A percentile compares a stretch with the other conserved stretches of the same genome.
These are phyloP conservation scores for Siphlonurus alternatus DNA, from an alignment of 2,888 invertebrate genomes.

Conservation along the genomic window DNA sequence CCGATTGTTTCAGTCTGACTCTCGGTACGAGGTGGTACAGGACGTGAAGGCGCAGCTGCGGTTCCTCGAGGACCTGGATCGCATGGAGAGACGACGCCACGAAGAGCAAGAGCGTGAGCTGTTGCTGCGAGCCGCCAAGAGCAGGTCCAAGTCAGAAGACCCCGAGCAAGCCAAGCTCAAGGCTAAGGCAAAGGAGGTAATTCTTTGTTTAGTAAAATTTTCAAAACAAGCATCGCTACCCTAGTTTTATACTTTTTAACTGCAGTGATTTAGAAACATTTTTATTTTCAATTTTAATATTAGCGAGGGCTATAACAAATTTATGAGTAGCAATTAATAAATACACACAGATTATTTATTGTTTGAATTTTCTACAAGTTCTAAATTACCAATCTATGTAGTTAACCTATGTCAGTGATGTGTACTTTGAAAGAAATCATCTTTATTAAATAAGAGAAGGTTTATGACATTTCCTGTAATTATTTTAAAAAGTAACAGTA, in stretches of 20 bases:
- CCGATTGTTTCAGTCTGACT: conserved; percentile 47
- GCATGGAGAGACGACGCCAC: conserved; percentile 80
- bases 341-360: too few relatives aligned
- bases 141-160: conserved; percentile 90
- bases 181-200: conserved; percentile 73
- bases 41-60: conserved; percentile 87
- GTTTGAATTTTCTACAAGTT: too few relatives aligned
- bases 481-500: too few relatives aligned
- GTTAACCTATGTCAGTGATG: too few relatives aligned
- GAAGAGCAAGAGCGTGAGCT: conserved; percentile 93
- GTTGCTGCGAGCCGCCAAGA: conserved; percentile 83
- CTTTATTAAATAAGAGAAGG: too few relatives aligned
- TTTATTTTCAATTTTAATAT: too few relatives aligned
- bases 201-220: neutral
- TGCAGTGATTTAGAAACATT: neutral
- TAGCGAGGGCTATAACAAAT: too few relatives aligned
- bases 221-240: neutral
- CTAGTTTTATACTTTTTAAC: neutral
- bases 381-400: too few relatives aligned
- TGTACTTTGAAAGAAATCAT: too few relatives aligned
- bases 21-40: conserved; percentile 73
- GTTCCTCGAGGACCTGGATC: conserved; percentile 91
- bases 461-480: too few relatives aligned
- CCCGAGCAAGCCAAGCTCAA: conserved; percentile 95
- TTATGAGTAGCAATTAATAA: too few relatives aligned